These are phyloP conservation scores for Geopemphigus sp. DNA, from an alignment of 1,140 invertebrate species.

Conservation along the genomic window DNA sequence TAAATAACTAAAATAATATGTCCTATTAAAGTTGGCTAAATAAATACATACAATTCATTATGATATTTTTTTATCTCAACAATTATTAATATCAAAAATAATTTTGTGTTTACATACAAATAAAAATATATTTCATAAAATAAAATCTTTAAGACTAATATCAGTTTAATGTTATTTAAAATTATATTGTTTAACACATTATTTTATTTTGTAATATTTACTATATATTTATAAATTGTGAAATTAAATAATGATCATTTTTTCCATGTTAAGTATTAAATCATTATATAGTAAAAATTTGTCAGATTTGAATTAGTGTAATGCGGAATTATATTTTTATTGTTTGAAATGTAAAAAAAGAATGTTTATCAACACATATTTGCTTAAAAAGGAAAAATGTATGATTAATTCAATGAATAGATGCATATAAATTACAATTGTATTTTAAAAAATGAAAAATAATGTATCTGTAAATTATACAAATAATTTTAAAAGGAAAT, in stretches of 20 bases:
- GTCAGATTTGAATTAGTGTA: slow-evolving; percentile 31
- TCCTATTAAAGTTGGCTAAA: neutral
- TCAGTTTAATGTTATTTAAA: neutral
- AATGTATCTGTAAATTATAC: slow-evolving; percentile 15
- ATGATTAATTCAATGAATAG: neutral
- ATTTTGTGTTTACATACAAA: neutral
- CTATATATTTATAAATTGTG: no score
- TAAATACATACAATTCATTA: neutral
- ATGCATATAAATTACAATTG: slow-evolving; percentile 1
- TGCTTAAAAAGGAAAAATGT: neutral
- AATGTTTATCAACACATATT: neutral
- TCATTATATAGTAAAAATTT: slow-evolving; percentile 11
- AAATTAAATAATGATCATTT: slow-evolving; percentile 13
- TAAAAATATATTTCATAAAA: neutral
- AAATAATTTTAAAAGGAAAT: neutral
- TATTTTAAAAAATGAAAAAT: neutral
- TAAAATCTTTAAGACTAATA: slow-evolving; percentile 28
- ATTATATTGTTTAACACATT: slow-evolving; percentile 25
- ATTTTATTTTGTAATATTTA: neutral
- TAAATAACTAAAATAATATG: neutral
- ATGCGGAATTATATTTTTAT: slow-evolving; percentile 12
- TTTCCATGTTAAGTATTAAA: slow-evolving; percentile 28
- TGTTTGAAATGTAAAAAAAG: neutral
- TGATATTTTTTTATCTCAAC: neutral
- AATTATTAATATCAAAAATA: neutral